These are phyloP conservation scores for Loris lydekkerianus DNA, from an alignment of 2,797 vertebrate genomes.

Conservation along the genomic window DNA sequence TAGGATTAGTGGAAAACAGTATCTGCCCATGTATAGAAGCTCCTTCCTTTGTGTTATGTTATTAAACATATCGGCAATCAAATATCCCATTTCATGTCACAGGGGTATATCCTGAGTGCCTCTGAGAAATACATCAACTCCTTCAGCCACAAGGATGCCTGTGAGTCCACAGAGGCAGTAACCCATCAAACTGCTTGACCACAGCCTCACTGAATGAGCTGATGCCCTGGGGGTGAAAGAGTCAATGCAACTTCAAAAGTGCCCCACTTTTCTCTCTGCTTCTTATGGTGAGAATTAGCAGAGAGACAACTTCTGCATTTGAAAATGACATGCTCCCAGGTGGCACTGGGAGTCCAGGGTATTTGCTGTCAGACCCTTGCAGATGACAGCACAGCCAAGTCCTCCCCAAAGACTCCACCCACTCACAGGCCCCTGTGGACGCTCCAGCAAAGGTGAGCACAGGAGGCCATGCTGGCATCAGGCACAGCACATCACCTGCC, in stretches of 20 bases:
- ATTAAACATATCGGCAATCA: neutral
- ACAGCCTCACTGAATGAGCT: neutral
- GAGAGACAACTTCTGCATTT: slow-evolving; percentile 10
- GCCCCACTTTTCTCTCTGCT: slow-evolving; percentile 21
- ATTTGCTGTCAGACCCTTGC: slow-evolving; percentile 35
- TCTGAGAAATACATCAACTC: neutral
- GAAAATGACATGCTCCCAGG: slow-evolving; percentile 59
- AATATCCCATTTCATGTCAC: neutral
- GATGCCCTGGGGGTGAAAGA: slow-evolving; percentile 36
- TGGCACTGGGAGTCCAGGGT: neutral
- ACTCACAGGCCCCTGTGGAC: neutral
- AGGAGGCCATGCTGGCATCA: neutral
- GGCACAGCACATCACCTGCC: neutral
- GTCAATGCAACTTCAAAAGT: slow-evolving; percentile 54
- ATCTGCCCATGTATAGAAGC: neutral
- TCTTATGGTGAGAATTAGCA: slow-evolving; percentile 17
- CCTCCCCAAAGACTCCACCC: slow-evolving; percentile 21
- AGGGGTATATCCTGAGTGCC: neutral
- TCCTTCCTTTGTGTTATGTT: neutral
- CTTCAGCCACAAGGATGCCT: neutral
- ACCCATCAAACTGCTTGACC: neutral
- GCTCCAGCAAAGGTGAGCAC: neutral
- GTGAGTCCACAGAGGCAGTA: neutral
- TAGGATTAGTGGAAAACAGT: neutral
- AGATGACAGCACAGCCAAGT: slow-evolving; percentile 15